A percentile compares a stretch with the other conserved stretches of the same genome.
Conservation (phyloP, 2,888 invertebrate genomes). For the Strigamia transsilvanica region DNA sequence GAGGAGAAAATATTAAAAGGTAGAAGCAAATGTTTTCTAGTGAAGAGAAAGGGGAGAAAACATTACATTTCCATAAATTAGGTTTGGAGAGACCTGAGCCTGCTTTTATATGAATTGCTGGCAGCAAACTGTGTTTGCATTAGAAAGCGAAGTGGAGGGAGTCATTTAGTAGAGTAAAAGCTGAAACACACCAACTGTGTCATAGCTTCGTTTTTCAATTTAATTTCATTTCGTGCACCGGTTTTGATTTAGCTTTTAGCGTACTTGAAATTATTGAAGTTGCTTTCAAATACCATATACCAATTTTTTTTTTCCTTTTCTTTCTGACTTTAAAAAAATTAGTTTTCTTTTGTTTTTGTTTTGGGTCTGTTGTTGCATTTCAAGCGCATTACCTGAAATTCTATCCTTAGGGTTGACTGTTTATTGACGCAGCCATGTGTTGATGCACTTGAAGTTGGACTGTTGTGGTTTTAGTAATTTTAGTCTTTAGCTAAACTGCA, state of each 20-base stretch:
- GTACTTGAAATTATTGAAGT: slow-evolving; percentile 33
- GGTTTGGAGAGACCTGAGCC: slow-evolving; percentile 48
- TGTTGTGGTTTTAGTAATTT: slow-evolving; percentile 31
- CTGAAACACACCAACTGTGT: slow-evolving; percentile 46
- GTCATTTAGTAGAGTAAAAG: slow-evolving; percentile 46
- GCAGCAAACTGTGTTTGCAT: slow-evolving; percentile 47
- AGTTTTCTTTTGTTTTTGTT: too few relatives aligned
- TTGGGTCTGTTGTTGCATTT: not conserved
- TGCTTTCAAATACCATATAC: not conserved
- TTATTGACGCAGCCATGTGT: slow-evolving; percentile 21
- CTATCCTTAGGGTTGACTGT: slow-evolving; percentile 1
- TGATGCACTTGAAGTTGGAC: slow-evolving; percentile 22
- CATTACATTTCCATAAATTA: slow-evolving; percentile 49
- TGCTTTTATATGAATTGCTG: slow-evolving; percentile 49
- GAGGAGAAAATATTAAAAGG: slow-evolving; percentile 28
- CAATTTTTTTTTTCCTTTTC: not conserved
- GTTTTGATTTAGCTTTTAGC: slow-evolving; percentile 46
- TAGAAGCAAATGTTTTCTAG: slow-evolving; percentile 30
- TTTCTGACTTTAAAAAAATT: too few relatives aligned
- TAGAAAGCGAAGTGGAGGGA: slow-evolving; percentile 41
- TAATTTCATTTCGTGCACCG: slow-evolving; percentile 33
- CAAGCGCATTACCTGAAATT: slow-evolving; percentile 32
- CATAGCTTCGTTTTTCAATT: slow-evolving; percentile 48
- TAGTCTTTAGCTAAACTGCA: not conserved
- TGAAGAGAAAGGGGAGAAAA: slow-evolving; percentile 5